These are phyloP conservation scores for Murina feae DNA, from an alignment of 2,113 vertebrate genomes.

Conservation along the genomic window DNA sequence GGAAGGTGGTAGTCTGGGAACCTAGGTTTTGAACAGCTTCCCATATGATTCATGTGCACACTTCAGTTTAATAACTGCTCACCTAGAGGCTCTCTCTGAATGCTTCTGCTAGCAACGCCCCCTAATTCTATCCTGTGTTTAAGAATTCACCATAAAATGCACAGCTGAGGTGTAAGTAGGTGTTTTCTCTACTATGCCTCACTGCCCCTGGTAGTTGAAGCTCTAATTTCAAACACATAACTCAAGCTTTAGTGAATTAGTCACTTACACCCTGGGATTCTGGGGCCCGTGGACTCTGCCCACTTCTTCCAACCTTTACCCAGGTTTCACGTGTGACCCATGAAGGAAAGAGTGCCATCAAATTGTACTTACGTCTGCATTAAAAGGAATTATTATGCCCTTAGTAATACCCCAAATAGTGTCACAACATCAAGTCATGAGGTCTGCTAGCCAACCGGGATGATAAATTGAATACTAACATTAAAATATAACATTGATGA, in stretches of 20 bases:
- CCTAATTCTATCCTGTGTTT: neutral
- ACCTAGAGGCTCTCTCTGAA: neutral
- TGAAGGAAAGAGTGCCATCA: neutral
- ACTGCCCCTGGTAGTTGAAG: neutral
- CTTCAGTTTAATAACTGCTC: neutral
- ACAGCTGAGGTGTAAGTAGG: neutral
- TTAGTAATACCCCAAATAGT: neutral
- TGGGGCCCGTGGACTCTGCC: neutral
- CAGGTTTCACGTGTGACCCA: neutral
- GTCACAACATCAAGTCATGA: neutral
- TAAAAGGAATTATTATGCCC: neutral
- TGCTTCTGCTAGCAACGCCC: neutral
- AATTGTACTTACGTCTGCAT: neutral
- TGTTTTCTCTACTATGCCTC: neutral
- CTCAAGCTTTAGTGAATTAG: no score
- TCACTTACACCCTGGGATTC: neutral
- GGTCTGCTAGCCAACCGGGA: neutral
- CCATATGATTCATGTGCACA: neutral
- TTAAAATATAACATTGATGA: neutral
- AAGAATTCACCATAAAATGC: neutral
- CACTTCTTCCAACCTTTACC: neutral
- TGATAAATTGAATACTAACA: neutral
- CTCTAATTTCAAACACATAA: neutral
- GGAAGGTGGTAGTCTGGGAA: neutral
- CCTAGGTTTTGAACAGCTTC: neutral